Conservation (phyloP, 35 echinoderm and acorn worm species). For the Acanthaster planci region DNA sequence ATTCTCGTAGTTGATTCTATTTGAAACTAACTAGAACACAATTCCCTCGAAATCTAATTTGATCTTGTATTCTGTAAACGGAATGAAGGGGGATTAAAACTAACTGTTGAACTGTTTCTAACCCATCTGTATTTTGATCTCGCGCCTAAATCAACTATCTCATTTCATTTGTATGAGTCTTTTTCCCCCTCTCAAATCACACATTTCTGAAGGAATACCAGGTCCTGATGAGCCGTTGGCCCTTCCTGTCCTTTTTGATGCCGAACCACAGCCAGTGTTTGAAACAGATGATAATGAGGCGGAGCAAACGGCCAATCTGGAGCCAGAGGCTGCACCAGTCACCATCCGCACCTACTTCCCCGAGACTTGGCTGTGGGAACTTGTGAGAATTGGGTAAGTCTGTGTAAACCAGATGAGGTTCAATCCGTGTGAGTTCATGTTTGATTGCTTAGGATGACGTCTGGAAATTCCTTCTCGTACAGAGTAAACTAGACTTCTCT, state of each 20-base stretch:
- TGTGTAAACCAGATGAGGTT: not conserved
- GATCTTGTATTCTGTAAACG: too few relatives aligned
- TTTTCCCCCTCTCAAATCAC: too few relatives aligned
- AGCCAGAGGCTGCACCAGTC: not conserved
- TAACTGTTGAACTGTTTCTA: too few relatives aligned
- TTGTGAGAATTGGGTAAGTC: constrained; percentile 30
- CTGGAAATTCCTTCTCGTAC: not conserved
- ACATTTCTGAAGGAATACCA: too few relatives aligned
- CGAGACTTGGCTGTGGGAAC: constrained; percentile 75
- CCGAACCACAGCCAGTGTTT: not conserved
- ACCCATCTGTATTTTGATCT: too few relatives aligned
- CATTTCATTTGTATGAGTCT: too few relatives aligned
- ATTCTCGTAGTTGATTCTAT: too few relatives aligned
- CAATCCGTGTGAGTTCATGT: not conserved
- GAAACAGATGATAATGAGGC: not conserved
- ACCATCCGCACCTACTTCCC: constrained; percentile 65
- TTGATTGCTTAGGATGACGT: constrained; percentile 3
- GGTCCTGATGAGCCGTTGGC: not conserved
- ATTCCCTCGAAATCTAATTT: too few relatives aligned
- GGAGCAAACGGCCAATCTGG: not conserved
- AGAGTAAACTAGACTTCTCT: not conserved
- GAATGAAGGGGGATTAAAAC: too few relatives aligned
- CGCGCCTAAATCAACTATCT: too few relatives aligned
- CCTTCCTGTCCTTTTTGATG: not conserved
- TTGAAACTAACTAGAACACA: too few relatives aligned